Percentiles rank a stretch among this genome's conserved stretches.
phyloP scores from a whole-genome alignment of 1,140 invertebrate genomes.

The Apis dorsata region DNA sequence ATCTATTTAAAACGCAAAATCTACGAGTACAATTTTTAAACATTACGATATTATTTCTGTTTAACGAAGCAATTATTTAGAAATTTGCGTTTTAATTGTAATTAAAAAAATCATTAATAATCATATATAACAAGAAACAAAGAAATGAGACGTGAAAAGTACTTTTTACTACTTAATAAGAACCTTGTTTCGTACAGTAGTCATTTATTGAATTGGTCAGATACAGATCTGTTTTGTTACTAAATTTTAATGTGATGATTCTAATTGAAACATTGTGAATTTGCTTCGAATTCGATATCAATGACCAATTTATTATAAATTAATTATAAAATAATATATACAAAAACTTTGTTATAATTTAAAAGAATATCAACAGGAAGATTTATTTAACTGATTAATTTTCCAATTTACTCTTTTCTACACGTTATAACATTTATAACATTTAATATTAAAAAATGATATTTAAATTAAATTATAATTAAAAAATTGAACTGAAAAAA shows the following conservation, averaged over 20 bases:
- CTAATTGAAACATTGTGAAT: not conserved
- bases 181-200: not conserved
- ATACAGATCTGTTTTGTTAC: not conserved
- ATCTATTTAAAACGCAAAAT: no score
- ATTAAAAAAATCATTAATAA: not conserved
- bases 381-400: not conserved
- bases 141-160: no score
- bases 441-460: no score
- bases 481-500: not conserved
- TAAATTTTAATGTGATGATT: no score
- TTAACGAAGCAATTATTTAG: not conserved
- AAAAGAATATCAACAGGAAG: not conserved
- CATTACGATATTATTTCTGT: no score
- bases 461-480: not conserved
- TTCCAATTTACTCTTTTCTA: not conserved
- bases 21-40: no score
- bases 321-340: not conserved
- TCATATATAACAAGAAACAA: not conserved
- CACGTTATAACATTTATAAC: no score
- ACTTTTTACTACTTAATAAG: no score
- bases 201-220: constrained; percentile 8
- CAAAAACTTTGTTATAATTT: not conserved
- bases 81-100: not conserved
- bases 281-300: not conserved
- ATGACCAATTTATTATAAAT: not conserved